Conservation (phyloP, 2,888 invertebrate species). For the Poecilus cupreus region DNA sequence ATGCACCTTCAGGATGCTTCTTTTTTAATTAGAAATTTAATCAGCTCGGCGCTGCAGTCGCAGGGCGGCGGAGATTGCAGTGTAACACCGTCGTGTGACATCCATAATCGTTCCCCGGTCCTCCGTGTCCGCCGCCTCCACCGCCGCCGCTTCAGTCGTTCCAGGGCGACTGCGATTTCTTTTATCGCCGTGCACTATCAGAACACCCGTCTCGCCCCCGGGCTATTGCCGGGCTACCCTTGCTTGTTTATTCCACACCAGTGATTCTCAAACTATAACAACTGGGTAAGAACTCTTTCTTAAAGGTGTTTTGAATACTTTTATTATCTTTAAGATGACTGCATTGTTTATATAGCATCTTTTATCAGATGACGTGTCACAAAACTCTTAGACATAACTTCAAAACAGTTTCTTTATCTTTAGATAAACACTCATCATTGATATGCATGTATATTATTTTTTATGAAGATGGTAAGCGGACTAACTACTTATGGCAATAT, state of each 20-base stretch:
- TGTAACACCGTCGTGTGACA: conserved; percentile 44
- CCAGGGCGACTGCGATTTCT: conserved; percentile 48
- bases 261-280: conserved; percentile 1
- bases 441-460: no score
- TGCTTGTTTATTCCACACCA: conserved; percentile 51
- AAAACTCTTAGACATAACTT: no score
- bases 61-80: conserved; percentile 2
- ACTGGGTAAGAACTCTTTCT: no score
- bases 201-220: background rate
- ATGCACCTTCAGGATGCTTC: background rate
- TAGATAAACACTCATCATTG: no score
- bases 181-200: conserved; percentile 57
- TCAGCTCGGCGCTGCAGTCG: background rate
- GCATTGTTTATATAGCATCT: no score
- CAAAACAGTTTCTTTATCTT: no score
- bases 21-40: conserved; percentile 51
- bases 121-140: background rate
- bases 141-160: background rate
- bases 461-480: no score
- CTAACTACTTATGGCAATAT: no score
- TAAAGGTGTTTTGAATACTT: no score
- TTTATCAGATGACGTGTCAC: no score
- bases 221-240: conserved; percentile 46
- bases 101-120: conserved; percentile 43
- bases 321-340: background rate